These are phyloP conservation scores for Plebejus melissa DNA, from an alignment of 2,888 invertebrate species.

Conservation along the genomic window DNA sequence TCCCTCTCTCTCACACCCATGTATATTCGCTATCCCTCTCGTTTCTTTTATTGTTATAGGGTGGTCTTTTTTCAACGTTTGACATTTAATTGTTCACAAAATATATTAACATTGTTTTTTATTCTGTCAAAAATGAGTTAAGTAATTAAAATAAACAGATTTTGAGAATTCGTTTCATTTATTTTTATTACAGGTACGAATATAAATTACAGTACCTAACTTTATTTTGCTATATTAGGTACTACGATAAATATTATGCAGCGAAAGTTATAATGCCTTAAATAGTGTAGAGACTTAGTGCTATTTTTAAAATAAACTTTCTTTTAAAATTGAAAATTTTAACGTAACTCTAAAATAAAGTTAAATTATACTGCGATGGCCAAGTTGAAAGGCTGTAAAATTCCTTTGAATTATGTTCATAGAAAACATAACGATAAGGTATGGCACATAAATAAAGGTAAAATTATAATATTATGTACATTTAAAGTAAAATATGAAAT, in stretches of 20 bases:
- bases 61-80: constrained; percentile 9
- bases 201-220: too few species aligned
- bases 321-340: neutral
- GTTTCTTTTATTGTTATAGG: constrained; percentile 22
- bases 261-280: neutral
- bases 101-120: neutral
- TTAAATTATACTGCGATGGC: neutral
- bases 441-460: too few species aligned
- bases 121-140: neutral
- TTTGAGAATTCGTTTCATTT: neutral
- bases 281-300: neutral
- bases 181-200: too few species aligned
- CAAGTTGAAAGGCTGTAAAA: neutral
- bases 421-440: neutral
- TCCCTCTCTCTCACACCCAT: constrained; percentile 21
- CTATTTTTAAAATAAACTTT: neutral
- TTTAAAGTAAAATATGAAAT: too few species aligned
- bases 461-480: too few species aligned
- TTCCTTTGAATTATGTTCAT: neutral
- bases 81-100: neutral
- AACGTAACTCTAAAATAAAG: neutral
- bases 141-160: neutral
- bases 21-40: constrained; percentile 46
- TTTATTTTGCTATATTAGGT: too few species aligned
- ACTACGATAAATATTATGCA: too few species aligned